These are phyloP conservation scores for Dendrocincla fuliginosa DNA, from an alignment of 2,797 vertebrate genomes.

Conservation along the genomic window DNA sequence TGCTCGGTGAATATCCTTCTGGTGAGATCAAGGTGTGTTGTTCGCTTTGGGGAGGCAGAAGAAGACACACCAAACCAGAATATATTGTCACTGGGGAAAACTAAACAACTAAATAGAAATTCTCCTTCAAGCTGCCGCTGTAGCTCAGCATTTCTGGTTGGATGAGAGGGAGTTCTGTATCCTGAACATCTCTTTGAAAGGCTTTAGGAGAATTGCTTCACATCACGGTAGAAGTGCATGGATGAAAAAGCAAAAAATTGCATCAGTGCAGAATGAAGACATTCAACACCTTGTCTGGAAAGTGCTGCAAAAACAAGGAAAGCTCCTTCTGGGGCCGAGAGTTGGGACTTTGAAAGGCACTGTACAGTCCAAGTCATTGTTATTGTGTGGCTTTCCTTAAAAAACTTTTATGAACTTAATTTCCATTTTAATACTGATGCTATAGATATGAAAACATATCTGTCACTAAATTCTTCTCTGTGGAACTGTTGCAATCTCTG, in stretches of 20 bases:
- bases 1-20: not conserved
- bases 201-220: not conserved
- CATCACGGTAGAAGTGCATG: not conserved
- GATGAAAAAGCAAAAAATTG: not conserved
- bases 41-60: not conserved
- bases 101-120: not conserved
- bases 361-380: not conserved
- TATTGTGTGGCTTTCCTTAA: not conserved
- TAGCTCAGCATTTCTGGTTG: not conserved
- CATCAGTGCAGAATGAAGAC: accelerated
- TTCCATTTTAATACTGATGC: not conserved
- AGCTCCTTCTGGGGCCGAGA: not conserved
- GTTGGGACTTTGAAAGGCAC: not conserved
- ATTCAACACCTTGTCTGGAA: not conserved
- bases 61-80: not conserved
- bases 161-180: not conserved
- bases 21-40: not conserved
- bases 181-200: not conserved
- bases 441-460: not conserved
- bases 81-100: not conserved
- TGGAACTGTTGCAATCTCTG: slow-evolving; percentile 21
- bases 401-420: not conserved
- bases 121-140: not conserved
- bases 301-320: not conserved
- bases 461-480: not conserved